Percentiles rank a stretch among this genome's conserved stretches.
phyloP scores from a whole-genome alignment of 2,113 vertebrate species.

The Peromyscus californicus region DNA sequence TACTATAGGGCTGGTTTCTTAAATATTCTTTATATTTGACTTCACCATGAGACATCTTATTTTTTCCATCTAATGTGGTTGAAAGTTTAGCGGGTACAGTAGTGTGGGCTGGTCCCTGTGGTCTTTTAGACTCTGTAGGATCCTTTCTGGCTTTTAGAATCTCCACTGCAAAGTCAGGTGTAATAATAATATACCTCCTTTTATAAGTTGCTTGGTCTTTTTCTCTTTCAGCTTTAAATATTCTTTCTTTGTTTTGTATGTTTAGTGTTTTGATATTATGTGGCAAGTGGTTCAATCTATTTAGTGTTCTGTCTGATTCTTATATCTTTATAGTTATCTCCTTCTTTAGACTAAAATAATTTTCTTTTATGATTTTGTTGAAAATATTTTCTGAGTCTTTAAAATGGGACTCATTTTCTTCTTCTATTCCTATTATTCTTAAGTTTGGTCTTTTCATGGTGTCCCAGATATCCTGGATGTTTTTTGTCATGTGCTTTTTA shows the following conservation, averaged over 20 bases:
- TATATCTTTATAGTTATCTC: background rate
- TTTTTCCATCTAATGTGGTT: too few relatives aligned
- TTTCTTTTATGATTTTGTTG: background rate
- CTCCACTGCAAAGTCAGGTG: too few relatives aligned
- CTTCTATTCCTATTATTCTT: background rate
- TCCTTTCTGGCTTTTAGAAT: too few relatives aligned
- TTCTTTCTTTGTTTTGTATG: too few relatives aligned
- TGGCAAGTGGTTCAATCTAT: background rate
- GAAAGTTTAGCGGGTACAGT: too few relatives aligned
- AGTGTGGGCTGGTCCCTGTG: too few relatives aligned
- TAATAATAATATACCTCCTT: too few relatives aligned
- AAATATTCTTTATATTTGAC: background rate
- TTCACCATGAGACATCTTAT: too few relatives aligned
- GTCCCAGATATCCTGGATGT: background rate
- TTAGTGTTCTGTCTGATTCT: background rate
- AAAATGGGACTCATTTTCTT: background rate
- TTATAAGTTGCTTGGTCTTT: too few relatives aligned
- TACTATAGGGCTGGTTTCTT: too few relatives aligned
- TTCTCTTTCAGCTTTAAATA: too few relatives aligned
- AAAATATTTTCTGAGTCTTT: background rate
- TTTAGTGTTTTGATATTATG: background rate
- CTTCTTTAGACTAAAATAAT: background rate
- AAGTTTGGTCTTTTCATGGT: background rate
- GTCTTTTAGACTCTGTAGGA: too few relatives aligned
- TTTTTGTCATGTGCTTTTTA: background rate